Percentiles rank a stretch among this genome's conserved stretches.
phyloP scores from a whole-genome alignment of 2,888 invertebrate genomes.

The Coenonympha glycerion region DNA sequence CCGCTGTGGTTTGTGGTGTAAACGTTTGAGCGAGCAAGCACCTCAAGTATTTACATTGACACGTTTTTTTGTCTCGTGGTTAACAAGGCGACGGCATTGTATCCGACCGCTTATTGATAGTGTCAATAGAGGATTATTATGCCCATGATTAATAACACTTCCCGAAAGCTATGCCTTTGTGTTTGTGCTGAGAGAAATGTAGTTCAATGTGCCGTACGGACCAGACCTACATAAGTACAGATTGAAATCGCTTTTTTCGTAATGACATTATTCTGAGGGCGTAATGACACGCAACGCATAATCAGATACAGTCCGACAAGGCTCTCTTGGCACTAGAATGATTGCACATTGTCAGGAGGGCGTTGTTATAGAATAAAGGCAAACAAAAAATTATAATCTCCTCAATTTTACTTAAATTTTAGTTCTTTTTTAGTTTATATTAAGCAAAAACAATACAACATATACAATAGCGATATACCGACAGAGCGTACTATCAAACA shows the following conservation, averaged over 20 bases:
- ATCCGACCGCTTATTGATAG: conserved; percentile 54
- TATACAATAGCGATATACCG: too few species aligned
- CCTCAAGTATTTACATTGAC: conserved; percentile 60
- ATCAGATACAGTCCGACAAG: too few species aligned
- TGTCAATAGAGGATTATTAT: conserved; percentile 64
- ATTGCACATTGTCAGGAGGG: too few species aligned
- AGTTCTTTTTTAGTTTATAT: too few species aligned
- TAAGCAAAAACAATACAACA: too few species aligned
- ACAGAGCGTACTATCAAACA: too few species aligned
- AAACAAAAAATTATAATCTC: too few species aligned
- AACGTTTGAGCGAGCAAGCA: conserved; percentile 43
- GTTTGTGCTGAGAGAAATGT: conserved; percentile 17
- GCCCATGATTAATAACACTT: conserved; percentile 49
- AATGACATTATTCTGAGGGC: not conserved
- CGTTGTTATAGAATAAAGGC: too few species aligned
- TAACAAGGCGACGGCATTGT: conserved; percentile 66
- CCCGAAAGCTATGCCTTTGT: conserved; percentile 20
- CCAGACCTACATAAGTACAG: not conserved
- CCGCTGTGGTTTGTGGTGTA: conserved; percentile 44
- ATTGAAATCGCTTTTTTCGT: not conserved
- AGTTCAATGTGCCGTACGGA: conserved; percentile 16
- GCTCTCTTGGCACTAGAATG: too few species aligned
- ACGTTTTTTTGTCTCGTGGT: conserved; percentile 60
- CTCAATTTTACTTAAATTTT: too few species aligned
- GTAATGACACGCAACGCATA: conserved; percentile 27